Evolutionary conservation across 2,888 invertebrate species (phyloP).

Genomic region (Serripes groenlandicus): DNA sequence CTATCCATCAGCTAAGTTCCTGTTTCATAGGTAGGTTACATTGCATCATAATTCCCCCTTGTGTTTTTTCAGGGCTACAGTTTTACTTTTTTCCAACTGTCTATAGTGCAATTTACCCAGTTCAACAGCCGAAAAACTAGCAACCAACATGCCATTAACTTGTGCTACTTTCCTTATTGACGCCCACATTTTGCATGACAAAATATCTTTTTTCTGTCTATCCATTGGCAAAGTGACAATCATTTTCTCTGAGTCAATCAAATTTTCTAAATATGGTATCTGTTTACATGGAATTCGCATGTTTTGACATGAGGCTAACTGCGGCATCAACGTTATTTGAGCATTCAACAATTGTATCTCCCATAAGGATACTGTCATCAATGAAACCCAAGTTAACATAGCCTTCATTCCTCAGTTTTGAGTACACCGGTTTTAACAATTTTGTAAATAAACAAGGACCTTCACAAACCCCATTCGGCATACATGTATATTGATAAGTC

Average conservation of each 20-base stretch:
- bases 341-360: constrained; percentile 31
- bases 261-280: constrained; percentile 50
- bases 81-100: constrained; percentile 45
- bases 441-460: constrained; percentile 66
- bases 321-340: constrained; percentile 23
- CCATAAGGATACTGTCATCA: constrained; percentile 60
- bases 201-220: constrained; percentile 31
- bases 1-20: constrained; percentile 52
- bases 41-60: constrained; percentile 40
- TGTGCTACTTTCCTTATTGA: constrained; percentile 44
- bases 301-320: constrained; percentile 34
- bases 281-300: constrained; percentile 42
- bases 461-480: constrained; percentile 56
- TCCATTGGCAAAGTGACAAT: constrained; percentile 49
- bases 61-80: constrained; percentile 27
- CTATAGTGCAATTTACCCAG: constrained; percentile 50
- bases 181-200: constrained; percentile 3
- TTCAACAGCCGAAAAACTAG: constrained; percentile 54
- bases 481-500: constrained; percentile 47
- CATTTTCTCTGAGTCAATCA: constrained; percentile 56
- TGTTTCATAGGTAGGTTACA: constrained; percentile 34
- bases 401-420: constrained; percentile 47
- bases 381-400: constrained; percentile 59
- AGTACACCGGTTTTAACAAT: constrained; percentile 63
- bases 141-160: constrained; percentile 50